A percentile compares a stretch with the other conserved stretches of the same genome.
Evolutionary conservation across 2,113 vertebrate genomes (phyloP).

Genomic region (Dryoscopus gambensis): DNA sequence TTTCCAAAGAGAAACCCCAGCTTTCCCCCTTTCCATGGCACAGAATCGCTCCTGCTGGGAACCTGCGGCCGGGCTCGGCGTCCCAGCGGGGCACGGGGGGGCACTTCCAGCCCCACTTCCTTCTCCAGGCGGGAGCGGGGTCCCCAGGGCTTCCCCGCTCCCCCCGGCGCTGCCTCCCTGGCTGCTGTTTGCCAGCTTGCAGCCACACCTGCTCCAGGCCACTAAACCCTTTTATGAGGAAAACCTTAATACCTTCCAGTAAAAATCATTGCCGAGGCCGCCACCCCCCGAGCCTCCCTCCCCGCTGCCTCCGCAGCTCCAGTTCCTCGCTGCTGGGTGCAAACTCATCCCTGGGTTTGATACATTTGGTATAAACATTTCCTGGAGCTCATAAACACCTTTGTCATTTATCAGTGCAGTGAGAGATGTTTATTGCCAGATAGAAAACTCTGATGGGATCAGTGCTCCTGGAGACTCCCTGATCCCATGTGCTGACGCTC

Average conservation of each 20-base stretch:
- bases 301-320: not conserved
- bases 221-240: slow-evolving; percentile 47
- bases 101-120: not conserved
- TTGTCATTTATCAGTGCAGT: slow-evolving; percentile 44
- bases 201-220: slow-evolving; percentile 56
- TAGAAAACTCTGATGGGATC: slow-evolving; percentile 33
- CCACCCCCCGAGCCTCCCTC: not conserved
- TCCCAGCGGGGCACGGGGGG: not conserved
- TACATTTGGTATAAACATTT: slow-evolving; percentile 46
- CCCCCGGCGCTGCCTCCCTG: not conserved
- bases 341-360: not conserved
- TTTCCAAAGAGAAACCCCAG: not conserved
- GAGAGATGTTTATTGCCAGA: slow-evolving; percentile 67
- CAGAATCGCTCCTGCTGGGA: not conserved
- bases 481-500: not conserved
- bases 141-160: not conserved
- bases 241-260: slow-evolving; percentile 27
- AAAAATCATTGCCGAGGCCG: not conserved
- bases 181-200: not conserved
- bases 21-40: not conserved
- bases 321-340: not conserved
- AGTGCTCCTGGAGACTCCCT: not conserved
- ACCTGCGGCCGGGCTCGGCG: not conserved
- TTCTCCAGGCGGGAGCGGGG: not conserved
- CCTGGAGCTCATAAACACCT: slow-evolving; percentile 69